Percentiles rank a stretch among this genome's conserved stretches.
Evolutionary conservation across 2,888 invertebrate genomes (phyloP).

Genomic region (Thymelicus sylvestris): DNA sequence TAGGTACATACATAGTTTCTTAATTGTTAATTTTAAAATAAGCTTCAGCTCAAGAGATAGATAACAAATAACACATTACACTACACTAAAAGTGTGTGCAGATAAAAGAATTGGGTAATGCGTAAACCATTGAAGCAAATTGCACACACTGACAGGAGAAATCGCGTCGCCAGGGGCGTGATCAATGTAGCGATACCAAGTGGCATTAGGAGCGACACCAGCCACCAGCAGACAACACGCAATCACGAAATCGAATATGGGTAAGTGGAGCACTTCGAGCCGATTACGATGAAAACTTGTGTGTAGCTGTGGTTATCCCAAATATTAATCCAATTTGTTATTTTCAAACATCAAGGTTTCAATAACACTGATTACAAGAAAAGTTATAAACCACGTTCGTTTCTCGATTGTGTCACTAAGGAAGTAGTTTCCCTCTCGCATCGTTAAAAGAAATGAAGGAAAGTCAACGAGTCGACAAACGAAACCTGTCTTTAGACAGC

Average conservation of each 20-base stretch:
- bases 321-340: not conserved
- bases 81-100: not conserved
- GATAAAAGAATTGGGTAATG: not conserved
- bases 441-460: not conserved
- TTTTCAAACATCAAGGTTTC: no score
- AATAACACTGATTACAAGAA: no score
- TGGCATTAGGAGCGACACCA: constrained; percentile 26
- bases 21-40: not conserved
- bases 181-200: constrained; percentile 43
- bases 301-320: constrained; percentile 13
- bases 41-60: not conserved
- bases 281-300: constrained; percentile 45
- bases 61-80: not conserved
- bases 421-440: not conserved
- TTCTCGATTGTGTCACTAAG: not conserved
- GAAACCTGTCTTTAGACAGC: not conserved
- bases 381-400: not conserved
- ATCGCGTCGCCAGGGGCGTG: constrained; percentile 40
- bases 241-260: constrained; percentile 43
- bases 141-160: constrained; percentile 41
- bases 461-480: not conserved
- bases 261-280: constrained; percentile 44
- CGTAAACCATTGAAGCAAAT: constrained; percentile 2
- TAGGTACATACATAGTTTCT: no score
- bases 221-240: constrained; percentile 33